Evolutionary conservation across 2,113 vertebrate genomes (phyloP).

Genomic region (Paradisaea rubra): DNA sequence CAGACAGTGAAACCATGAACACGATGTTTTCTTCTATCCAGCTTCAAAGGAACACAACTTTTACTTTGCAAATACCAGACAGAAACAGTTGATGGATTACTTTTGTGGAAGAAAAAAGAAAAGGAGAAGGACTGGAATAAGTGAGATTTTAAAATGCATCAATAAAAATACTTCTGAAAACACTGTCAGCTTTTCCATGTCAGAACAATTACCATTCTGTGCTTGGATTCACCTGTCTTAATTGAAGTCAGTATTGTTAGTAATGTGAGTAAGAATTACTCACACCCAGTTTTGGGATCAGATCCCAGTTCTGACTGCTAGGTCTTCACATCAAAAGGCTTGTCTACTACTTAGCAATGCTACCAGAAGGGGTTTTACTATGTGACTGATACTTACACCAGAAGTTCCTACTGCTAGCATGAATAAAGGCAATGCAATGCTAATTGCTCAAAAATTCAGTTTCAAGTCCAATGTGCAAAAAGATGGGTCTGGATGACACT

Average conservation of each 20-base stretch:
- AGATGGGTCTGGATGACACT: neutral
- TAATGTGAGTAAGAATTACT: neutral
- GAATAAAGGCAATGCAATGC: neutral
- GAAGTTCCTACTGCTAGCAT: neutral
- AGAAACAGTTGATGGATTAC: neutral
- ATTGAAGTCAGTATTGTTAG: neutral
- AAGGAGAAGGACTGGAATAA: neutral
- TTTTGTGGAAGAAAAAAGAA: constrained; percentile 2
- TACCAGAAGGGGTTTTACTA: neutral
- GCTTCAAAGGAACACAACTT: neutral
- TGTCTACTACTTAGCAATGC: neutral
- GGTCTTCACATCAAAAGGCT: neutral
- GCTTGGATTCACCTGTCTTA: neutral
- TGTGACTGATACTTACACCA: neutral
- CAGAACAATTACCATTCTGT: neutral
- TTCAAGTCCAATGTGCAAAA: neutral
- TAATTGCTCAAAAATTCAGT: neutral
- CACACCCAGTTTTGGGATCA: neutral
- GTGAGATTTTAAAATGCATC: neutral
- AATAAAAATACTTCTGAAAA: constrained; percentile 13
- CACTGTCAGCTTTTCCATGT: neutral
- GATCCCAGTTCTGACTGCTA: neutral
- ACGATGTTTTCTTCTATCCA: neutral
- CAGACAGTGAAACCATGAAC: neutral
- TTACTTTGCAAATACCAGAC: neutral